phyloP scores from a whole-genome alignment of 2,113 vertebrate species.

The Heteronetta atricapilla region DNA sequence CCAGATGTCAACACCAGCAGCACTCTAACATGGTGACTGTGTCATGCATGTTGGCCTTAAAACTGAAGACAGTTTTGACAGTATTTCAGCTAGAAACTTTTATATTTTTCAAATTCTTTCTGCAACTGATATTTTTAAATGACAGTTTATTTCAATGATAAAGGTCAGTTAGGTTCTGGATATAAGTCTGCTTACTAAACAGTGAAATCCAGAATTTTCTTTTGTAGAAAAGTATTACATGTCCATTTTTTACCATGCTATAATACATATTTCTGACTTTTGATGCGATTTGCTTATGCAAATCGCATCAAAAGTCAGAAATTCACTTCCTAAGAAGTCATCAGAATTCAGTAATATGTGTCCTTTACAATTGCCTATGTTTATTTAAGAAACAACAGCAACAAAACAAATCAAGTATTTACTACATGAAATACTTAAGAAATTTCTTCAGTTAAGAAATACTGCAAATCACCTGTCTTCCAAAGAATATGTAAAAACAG shows the following conservation, averaged over 20 bases:
- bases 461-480: not conserved
- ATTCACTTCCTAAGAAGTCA: not conserved
- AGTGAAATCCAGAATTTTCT: conserved; percentile 6
- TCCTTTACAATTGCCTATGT: not conserved
- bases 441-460: not conserved
- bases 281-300: not conserved
- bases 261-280: not conserved
- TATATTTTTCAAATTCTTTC: not conserved
- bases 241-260: not conserved
- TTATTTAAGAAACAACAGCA: not conserved
- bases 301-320: no score
- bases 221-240: not conserved
- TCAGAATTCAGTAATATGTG: not conserved
- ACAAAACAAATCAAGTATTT: not conserved
- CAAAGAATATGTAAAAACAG: not conserved
- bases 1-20: not conserved
- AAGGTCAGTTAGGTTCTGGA: not conserved
- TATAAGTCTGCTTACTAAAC: not conserved
- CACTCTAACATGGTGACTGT: not conserved
- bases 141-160: not conserved
- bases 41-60: conserved; percentile 33
- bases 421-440: no score
- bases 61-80: conserved; percentile 35
- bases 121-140: not conserved
- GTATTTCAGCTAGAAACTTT: conserved; percentile 28